Evolutionary conservation across 2,113 vertebrate genomes (phyloP), one percentile per base, ranked within the genome.

Genomic region (Gallinago paraguaiae): DNA sequence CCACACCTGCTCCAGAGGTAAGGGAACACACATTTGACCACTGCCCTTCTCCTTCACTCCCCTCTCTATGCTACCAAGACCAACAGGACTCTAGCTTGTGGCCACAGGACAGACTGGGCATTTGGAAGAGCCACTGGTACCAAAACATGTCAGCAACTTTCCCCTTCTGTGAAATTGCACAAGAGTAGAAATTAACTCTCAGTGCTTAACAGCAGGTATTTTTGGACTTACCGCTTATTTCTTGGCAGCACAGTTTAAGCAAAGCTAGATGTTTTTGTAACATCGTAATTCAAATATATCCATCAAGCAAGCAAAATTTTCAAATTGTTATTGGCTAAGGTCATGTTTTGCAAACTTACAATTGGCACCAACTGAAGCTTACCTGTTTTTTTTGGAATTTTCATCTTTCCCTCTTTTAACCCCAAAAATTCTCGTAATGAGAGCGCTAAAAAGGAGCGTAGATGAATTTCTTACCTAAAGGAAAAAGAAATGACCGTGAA

Each of bases 351-450:
- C 92, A 93, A 92, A 93, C 78, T 61, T 78, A 31, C 12, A 91
- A 93, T 17, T 75, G 75, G 64, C 81, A 92, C 39, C 46, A 96
- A 91, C 86, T 59, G 41, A 77, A 82, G 59, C 97, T 96, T 97
- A 99, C 99, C 99, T 99, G 96, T 99, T 99, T 98, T 99, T 99
- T 95, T 99, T 99, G 0, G 99, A 99, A 97, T 98, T 98, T 96
- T 99, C 99, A 88, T 99, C 99, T 91, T 98, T 99, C 91, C 98
- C 99, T 95, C 98, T 99, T 97, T 99, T 99, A 96, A 99, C 99
- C 76, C 99, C 99, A 98, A 99, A 99, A 97, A 99, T 99, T 97
- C 99, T 98, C 20, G 99, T 99, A 96, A 99, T 99, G 93, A 99
- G 97, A 61, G 99, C 98, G 97, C 99, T 99, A 98, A 99, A 99